Evolutionary conservation across 2,888 invertebrate species (phyloP).

Genomic region (Ernsta delagoae): DNA sequence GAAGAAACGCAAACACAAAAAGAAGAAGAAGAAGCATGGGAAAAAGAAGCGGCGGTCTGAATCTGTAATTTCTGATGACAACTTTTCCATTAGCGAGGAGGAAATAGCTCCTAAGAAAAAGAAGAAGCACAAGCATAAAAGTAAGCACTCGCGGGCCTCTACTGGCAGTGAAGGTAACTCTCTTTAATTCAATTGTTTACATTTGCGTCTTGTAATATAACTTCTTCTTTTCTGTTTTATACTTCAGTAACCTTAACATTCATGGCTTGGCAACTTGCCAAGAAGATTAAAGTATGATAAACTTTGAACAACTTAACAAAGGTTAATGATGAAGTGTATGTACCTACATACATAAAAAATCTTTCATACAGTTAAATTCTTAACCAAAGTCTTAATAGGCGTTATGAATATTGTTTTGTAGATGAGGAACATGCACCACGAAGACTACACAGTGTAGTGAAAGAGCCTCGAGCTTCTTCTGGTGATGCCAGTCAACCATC

Average conservation of each 20-base stretch:
- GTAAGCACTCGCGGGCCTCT: constrained; percentile 62
- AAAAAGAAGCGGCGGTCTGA: constrained; percentile 74
- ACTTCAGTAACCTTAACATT: not conserved
- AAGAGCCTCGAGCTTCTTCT: constrained; percentile 67
- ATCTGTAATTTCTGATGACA: constrained; percentile 62
- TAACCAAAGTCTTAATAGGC: too few relatives aligned
- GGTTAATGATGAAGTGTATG: too few relatives aligned
- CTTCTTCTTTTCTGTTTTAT: too few relatives aligned
- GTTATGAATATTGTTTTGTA: constrained; percentile 8
- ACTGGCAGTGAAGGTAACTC: constrained; percentile 63
- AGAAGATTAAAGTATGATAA: not conserved
- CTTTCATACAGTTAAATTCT: too few relatives aligned
- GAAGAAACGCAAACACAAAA: constrained; percentile 81
- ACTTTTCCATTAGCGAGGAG: constrained; percentile 67
- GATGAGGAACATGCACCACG: constrained; percentile 52
- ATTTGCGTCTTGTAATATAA: not conserved
- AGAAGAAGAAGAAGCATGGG: constrained; percentile 80
- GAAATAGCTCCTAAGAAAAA: constrained; percentile 74
- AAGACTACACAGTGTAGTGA: constrained; percentile 75
- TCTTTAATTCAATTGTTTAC: not conserved
- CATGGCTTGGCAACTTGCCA: constrained; percentile 1
- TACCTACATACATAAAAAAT: too few relatives aligned
- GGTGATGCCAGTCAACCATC: constrained; percentile 66
- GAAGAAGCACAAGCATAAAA: constrained; percentile 75
- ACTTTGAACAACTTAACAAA: too few relatives aligned